These are phyloP conservation scores for Ataeniobius toweri DNA, from an alignment of 2,797 vertebrate genomes.

Conservation along the genomic window DNA sequence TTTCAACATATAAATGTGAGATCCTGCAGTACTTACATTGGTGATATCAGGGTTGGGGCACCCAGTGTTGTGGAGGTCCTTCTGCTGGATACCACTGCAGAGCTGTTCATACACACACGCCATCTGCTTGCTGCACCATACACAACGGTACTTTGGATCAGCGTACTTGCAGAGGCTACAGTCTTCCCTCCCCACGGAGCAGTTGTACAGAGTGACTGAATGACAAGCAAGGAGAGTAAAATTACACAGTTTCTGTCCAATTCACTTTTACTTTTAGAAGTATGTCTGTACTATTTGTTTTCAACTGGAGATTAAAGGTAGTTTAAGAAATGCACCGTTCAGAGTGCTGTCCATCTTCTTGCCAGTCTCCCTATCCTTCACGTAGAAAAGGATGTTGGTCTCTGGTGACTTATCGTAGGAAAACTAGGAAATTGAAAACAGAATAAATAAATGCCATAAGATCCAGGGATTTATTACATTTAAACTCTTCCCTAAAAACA, in stretches of 20 bases:
- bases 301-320: conserved; percentile 38
- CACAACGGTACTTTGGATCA: conserved; percentile 82
- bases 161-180: conserved; percentile 94
- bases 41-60: conserved; percentile 88
- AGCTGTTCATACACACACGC: conserved; percentile 86
- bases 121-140: conserved; percentile 86
- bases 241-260: background rate
- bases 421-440: conserved; percentile 79
- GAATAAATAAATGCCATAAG: conserved; percentile 72
- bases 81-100: conserved; percentile 67
- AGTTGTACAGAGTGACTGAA: conserved; percentile 94
- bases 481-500: conserved; percentile 60
- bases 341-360: conserved; percentile 95
- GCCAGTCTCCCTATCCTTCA: conserved; percentile 82
- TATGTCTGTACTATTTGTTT: background rate
- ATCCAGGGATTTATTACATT: conserved; percentile 72
- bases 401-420: conserved; percentile 87
- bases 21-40: conserved; percentile 76
- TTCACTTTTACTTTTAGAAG: background rate
- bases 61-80: conserved; percentile 46
- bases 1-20: conserved; percentile 27
- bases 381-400: conserved; percentile 86
- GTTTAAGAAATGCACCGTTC: conserved; percentile 79
- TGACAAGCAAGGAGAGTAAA: background rate
- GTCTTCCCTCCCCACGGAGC: conserved; percentile 90